Base-by-base conservation (phyloP, 1,140 invertebrate genomes). In the Holotrichia oblita region DNA sequence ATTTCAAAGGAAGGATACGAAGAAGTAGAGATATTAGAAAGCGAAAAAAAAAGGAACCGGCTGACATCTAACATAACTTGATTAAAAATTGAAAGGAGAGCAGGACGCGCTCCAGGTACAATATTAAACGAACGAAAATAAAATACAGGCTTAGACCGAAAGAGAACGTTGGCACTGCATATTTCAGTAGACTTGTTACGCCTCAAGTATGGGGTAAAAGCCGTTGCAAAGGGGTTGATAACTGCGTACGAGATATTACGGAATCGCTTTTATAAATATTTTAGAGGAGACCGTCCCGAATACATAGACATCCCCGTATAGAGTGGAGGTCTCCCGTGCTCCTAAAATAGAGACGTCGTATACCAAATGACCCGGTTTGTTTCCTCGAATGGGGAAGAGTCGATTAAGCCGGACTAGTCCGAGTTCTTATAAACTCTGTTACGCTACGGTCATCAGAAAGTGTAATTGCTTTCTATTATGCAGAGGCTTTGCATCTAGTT, bases 231-330 rank as follows among this genome's bases (percentile, higher is more conserved):
- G 61, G 61, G 61, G 61, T 69, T 69, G 61, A 69, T 69, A 69
- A 69, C 61, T 69, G 61, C 61, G 61, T 69, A 69, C 61, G 61
- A 34, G 61, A 69, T 69, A 69, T 69, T 69, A 69, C 61, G 61
- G 22, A 69, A 69, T 69, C 20, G 27, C 61, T 69, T 69, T 69
- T 34, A 34, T 69, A 69, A 69, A 69, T 69, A 69, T 69, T 69
- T 22, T 12, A 69, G 27, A 34, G 9, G 61, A 24, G 3, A 22
- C 0, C 22, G 8, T 27, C 27, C 27, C 61, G 7, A n/a, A 1
- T 34, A 34, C 7, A 34, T 69, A 24, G 22, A 69, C 7, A 27
- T 22, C 61, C 59, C 27, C 8, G 7, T 48, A 8, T 17, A 6
- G 10, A 2, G 44, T 17, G 22, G 17, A 3, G 4, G 48, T 55